Conservation (phyloP, 2,888 invertebrate species). For the Scaptodrosophila latifasciaeformis region DNA sequence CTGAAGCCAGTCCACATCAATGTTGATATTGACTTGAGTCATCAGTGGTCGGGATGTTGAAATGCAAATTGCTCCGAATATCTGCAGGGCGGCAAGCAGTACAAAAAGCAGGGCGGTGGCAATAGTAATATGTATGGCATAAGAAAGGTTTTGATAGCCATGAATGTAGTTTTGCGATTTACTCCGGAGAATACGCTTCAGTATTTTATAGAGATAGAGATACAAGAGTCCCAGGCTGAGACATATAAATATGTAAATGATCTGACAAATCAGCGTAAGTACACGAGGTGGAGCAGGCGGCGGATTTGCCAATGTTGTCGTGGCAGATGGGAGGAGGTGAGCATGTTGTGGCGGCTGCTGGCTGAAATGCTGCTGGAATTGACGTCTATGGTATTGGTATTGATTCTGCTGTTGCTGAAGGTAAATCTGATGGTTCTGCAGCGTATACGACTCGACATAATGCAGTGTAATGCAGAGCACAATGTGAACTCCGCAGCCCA, state of each 20-base stretch:
- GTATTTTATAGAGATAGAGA: conserved; percentile 87
- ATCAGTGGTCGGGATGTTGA: conserved; percentile 72
- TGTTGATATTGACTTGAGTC: conserved; percentile 71
- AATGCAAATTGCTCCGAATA: conserved; percentile 86
- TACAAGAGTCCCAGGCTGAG: conserved; percentile 89
- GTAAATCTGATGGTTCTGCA: conserved; percentile 70
- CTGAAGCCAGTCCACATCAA: conserved; percentile 89
- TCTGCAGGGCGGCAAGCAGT: conserved; percentile 87
- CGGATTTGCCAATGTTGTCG: conserved; percentile 51
- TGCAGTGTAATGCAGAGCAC: conserved; percentile 88
- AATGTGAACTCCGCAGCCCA: conserved; percentile 87
- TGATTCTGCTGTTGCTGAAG: conserved; percentile 68
- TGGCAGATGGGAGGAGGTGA: conserved; percentile 34
- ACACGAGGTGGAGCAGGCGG: conserved; percentile 76
- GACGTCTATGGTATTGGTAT: conserved; percentile 56
- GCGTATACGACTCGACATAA: conserved; percentile 80
- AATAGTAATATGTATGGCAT: conserved; percentile 92
- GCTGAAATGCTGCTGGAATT: conserved; percentile 42
- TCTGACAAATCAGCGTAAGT: conserved; percentile 86
- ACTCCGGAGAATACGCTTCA: conserved; percentile 83
- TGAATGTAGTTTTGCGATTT: conserved; percentile 87
- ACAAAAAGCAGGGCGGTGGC: conserved; percentile 90
- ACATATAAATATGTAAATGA: conserved; percentile 89
- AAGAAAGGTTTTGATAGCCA: conserved; percentile 86
- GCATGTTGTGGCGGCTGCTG: conserved; percentile 40